Conservation (phyloP, 2,888 invertebrate genomes). For the Drosophila heteroneura region DNA sequence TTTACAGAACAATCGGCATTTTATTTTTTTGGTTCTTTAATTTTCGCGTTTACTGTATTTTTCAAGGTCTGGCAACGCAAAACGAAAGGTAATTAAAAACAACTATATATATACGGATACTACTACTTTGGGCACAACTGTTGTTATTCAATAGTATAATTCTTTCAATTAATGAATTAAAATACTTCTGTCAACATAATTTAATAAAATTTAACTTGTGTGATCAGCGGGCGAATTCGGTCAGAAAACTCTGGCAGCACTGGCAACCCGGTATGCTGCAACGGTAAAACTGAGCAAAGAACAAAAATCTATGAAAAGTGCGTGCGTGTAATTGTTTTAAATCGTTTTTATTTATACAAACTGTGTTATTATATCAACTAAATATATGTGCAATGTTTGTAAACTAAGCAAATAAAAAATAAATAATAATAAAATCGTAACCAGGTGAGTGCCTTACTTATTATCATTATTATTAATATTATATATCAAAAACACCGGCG, state of each 20-base stretch:
- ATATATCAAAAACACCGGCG: constrained; percentile 65
- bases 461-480: background rate
- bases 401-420: constrained; percentile 7
- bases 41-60: background rate
- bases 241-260: constrained; percentile 28
- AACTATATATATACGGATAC: background rate
- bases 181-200: background rate
- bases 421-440: background rate
- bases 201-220: background rate
- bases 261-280: constrained; percentile 19
- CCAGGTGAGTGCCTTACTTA: constrained; percentile 28
- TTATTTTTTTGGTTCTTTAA: background rate
- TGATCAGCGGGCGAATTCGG: background rate
- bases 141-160: background rate
- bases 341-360: constrained; percentile 21
- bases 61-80: background rate
- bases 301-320: constrained; percentile 31
- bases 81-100: background rate
- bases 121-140: background rate
- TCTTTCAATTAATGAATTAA: background rate
- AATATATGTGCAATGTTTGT: constrained; percentile 24
- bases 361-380: constrained; percentile 1
- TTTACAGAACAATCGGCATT: background rate
- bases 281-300: constrained; percentile 39
- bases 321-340: constrained; percentile 29